Percentiles rank a stretch among this genome's conserved stretches.
Evolutionary conservation across 2,113 vertebrate genomes (phyloP).

Genomic region (Corythornis vintsioides): DNA sequence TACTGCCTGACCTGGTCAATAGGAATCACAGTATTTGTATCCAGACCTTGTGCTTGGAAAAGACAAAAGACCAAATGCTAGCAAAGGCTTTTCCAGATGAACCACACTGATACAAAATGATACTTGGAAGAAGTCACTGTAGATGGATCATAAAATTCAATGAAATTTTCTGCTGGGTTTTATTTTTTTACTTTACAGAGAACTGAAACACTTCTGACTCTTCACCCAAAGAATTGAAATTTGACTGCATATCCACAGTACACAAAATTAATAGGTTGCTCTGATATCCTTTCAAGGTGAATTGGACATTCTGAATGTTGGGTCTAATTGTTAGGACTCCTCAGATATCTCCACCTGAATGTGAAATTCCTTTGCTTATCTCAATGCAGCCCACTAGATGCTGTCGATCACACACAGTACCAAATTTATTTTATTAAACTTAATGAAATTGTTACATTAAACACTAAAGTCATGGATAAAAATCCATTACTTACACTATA

Average conservation of each 20-base stretch:
- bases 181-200: neutral
- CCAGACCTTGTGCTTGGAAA: neutral
- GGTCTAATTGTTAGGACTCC: neutral
- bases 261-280: neutral
- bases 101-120: neutral
- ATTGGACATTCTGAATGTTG: neutral
- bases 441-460: neutral
- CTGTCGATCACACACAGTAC: neutral
- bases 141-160: neutral
- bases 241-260: neutral
- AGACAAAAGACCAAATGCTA: accelerated
- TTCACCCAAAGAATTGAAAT: neutral
- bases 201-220: neutral
- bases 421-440: neutral
- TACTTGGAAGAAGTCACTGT: neutral
- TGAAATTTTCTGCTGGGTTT: neutral
- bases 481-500: neutral
- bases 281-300: neutral
- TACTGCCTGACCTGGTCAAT: neutral
- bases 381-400: neutral
- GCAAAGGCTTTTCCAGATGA: neutral
- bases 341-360: neutral
- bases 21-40: neutral
- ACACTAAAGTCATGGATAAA: neutral
- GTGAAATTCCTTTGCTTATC: neutral